Evolutionary conservation across 2,888 invertebrate genomes (phyloP), one percentile per base, ranked within the genome.

Genomic region (Lasius fuliginosus): DNA sequence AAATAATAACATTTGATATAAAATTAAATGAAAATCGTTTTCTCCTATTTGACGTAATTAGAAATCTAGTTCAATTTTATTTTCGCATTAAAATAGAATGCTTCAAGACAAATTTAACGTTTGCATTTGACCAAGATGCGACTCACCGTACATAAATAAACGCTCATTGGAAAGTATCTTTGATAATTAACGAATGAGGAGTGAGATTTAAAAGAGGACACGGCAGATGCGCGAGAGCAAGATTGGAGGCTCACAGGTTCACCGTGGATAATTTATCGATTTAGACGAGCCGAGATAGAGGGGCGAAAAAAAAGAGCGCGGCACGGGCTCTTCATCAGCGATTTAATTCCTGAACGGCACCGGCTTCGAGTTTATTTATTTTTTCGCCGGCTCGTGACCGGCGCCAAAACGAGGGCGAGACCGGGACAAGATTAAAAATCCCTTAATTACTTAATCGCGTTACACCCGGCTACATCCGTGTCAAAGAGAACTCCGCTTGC

Each of bases 401-500:
- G 90, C 74, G 85, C 84, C 83, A 87, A 87, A 91, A 88, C 91
- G 92, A 90, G 91, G 87, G 87, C 87, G 91, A 91, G 85, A 87
- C 82, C 86, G 91, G 90, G 91, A 92, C 89, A 91, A 93, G 93
- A 94, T 94, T 93, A 93, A 94, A 94, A 93, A 93, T 93, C 92
- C 91, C 91, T 91, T 93, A 93, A 94, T 94, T 94, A 92, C 92
- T 94, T 94, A 94, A 95, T 95, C 93, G 91, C 87, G 92, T 94
- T 94, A 94, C 89, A 82, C 89, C 82, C 88, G 87, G 90, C 84
- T 88, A 90, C 89, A 91, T 15, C 87, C 91, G 92, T 91, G 92
- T 93, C 93, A 94, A 94, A 94, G 93, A 91, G 92, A 89, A 49
- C 76, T 27, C 40, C 46, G 42, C 33, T 75, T n/a, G 76, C 27